phyloP scores from a whole-genome alignment of 2,888 invertebrate species.

The Cylloceria caligata region DNA sequence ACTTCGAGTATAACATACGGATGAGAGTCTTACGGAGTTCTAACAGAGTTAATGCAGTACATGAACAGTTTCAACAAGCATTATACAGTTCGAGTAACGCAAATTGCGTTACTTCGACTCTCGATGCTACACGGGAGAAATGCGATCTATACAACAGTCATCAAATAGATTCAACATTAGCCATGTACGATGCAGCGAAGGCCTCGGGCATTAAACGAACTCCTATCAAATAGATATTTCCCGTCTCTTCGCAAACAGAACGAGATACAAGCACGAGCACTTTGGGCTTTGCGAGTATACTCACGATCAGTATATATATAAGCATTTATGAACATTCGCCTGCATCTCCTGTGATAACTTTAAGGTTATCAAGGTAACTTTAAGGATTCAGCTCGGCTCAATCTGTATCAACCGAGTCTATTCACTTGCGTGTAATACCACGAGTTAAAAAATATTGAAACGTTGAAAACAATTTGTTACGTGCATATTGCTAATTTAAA shows the following conservation, averaged over 20 bases:
- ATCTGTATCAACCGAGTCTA: too few species aligned
- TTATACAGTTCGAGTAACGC: slow-evolving; percentile 41
- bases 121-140: background rate
- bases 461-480: too few species aligned
- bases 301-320: too few species aligned
- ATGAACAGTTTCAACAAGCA: slow-evolving; percentile 41
- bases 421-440: too few species aligned
- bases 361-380: background rate
- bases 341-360: background rate
- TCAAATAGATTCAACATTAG: background rate
- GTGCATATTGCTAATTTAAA: too few species aligned
- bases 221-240: background rate
- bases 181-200: background rate
- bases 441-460: too few species aligned
- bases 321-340: background rate
- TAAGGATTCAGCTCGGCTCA: too few species aligned
- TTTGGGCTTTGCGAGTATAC: background rate
- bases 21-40: slow-evolving; percentile 19
- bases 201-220: slow-evolving; percentile 29
- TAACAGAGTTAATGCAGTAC: slow-evolving; percentile 49
- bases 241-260: background rate
- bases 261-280: background rate
- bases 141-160: slow-evolving; percentile 2
- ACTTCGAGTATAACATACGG: background rate
- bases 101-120: too few species aligned